These are phyloP conservation scores for Dorcus parallelipipedus DNA, from an alignment of 2,888 invertebrate genomes.

Conservation along the genomic window DNA sequence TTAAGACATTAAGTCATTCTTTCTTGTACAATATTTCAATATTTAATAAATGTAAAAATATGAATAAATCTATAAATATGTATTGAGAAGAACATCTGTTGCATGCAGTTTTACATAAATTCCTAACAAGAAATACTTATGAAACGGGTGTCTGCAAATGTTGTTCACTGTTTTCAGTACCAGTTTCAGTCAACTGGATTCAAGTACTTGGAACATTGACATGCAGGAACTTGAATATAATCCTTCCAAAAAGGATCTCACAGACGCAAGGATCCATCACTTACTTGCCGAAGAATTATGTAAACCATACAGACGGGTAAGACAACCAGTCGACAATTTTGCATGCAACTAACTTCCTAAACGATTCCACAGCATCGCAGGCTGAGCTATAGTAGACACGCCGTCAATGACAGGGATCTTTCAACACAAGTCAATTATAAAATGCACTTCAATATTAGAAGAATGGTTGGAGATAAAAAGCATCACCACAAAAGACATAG, in stretches of 20 bases:
- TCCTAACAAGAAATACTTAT: no score
- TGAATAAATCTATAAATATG: no score
- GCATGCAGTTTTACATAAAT: no score
- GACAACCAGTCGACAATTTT: conserved; percentile 31
- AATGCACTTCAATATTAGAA: conserved; percentile 83
- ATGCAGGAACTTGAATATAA: conserved; percentile 92
- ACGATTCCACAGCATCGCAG: conserved; percentile 71
- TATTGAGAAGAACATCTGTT: no score
- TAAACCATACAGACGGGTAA: conserved; percentile 82
- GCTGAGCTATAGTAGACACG: conserved; percentile 86
- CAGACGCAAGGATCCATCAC: conserved; percentile 92
- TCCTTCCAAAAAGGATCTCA: conserved; percentile 87
- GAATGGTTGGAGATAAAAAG: conserved; percentile 83
- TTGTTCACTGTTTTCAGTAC: conserved; percentile 56
- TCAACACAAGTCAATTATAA: conserved; percentile 84
- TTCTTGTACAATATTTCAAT: no score
- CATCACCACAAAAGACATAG: conserved; percentile 72
- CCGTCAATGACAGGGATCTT: conserved; percentile 84
- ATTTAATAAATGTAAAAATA: no score
- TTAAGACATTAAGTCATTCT: no score
- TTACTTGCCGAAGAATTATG: conserved; percentile 83
- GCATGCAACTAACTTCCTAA: background rate
- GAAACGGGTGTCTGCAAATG: background rate
- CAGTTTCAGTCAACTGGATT: conserved; percentile 80
- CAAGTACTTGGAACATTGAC: conserved; percentile 86